A percentile compares a stretch with the other conserved stretches of the same genome.
These are phyloP conservation scores for Alligator mississippiensis DNA, from an alignment of 2,113 vertebrate genomes.

Conservation along the genomic window DNA sequence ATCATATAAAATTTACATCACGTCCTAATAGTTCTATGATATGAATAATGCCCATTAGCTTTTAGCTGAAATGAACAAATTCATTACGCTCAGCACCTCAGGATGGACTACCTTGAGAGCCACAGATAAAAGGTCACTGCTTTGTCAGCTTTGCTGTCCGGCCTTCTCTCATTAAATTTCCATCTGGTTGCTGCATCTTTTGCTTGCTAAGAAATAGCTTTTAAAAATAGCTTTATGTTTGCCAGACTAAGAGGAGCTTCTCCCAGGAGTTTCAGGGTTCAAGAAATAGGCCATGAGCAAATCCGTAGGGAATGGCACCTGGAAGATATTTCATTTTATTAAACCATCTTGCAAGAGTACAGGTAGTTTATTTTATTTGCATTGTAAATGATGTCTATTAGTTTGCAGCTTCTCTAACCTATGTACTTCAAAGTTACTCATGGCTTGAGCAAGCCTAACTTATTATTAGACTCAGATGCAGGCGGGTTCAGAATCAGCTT, in stretches of 20 bases:
- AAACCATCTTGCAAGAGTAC: neutral
- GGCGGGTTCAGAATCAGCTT: neutral
- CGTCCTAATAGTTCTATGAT: neutral
- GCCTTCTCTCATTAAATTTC: slow-evolving; percentile 51
- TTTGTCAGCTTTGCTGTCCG: slow-evolving; percentile 41
- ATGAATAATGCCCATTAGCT: slow-evolving; percentile 25
- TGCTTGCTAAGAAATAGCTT: slow-evolving; percentile 6
- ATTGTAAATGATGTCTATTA: neutral
- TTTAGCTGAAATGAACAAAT: slow-evolving; percentile 4
- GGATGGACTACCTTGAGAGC: slow-evolving; percentile 12
- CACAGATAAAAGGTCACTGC: slow-evolving; percentile 33
- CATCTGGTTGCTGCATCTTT: neutral
- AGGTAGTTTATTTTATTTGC: neutral
- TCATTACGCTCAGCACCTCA: slow-evolving; percentile 26
- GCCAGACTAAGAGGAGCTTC: neutral
- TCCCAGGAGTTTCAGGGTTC: neutral
- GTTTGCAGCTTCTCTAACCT: neutral
- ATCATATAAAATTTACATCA: slow-evolving; percentile 12
- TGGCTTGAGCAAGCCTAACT: neutral
- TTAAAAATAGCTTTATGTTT: neutral
- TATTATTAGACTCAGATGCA: neutral
- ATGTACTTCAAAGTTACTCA: neutral
- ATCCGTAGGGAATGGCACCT: rapidly evolving
- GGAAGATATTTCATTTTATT: neutral
- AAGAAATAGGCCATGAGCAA: neutral